A percentile compares a stretch with the other conserved stretches of the same genome.
Evolutionary conservation across 2,888 invertebrate genomes (phyloP).

Genomic region (Glaucopsyche alexis): DNA sequence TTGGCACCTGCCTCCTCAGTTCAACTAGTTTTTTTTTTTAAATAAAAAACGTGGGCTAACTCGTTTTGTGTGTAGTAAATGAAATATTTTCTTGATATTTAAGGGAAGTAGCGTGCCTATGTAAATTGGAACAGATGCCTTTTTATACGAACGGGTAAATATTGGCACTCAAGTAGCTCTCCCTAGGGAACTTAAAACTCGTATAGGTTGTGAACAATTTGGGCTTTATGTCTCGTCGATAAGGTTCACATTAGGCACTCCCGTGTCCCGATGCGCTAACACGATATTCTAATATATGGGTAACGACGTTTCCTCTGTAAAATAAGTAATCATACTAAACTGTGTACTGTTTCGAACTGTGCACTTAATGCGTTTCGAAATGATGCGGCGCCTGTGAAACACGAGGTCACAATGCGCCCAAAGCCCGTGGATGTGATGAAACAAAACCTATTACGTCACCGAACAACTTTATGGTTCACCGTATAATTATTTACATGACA

Average conservation of each 20-base stretch:
- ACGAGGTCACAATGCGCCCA: constrained; percentile 74
- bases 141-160: constrained; percentile 41
- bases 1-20: constrained; percentile 13
- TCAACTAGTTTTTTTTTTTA: constrained; percentile 4
- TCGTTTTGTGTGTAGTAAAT: constrained; percentile 7
- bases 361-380: constrained; percentile 79
- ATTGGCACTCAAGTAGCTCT: constrained; percentile 44
- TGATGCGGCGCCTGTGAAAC: constrained; percentile 73
- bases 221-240: not conserved
- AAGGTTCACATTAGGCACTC: constrained; percentile 7
- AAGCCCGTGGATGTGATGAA: constrained; percentile 69
- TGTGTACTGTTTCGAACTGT: constrained; percentile 65
- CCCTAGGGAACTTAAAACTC: constrained; percentile 44
- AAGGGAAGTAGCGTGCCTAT: constrained; percentile 28
- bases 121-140: constrained; percentile 27
- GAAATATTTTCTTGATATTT: constrained; percentile 12
- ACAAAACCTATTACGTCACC: constrained; percentile 74
- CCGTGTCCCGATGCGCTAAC: constrained; percentile 25
- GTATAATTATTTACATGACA: constrained; percentile 74
- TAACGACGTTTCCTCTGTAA: constrained; percentile 32
- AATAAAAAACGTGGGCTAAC: not conserved
- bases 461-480: constrained; percentile 69
- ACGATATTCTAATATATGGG: constrained; percentile 15
- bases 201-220: constrained; percentile 20
- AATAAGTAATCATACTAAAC: constrained; percentile 39